Base-by-base conservation (phyloP, 2,888 invertebrate species). In the Athalia circularis region DNA sequence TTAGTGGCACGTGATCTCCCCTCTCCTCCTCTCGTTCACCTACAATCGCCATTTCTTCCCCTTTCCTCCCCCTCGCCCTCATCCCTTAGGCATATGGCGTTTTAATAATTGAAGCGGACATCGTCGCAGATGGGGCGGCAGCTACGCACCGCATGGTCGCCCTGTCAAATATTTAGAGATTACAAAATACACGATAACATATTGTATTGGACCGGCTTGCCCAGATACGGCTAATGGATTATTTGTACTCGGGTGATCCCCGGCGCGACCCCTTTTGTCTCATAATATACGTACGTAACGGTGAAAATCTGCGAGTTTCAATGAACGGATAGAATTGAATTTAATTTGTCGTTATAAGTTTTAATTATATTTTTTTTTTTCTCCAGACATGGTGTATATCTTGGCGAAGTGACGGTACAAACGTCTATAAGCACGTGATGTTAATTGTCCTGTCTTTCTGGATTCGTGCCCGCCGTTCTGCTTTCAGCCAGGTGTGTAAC, bases 91-190 rank as follows among this genome's bases (percentile, higher is more conserved):
- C 87, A 87, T 87, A 86, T 87, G 87, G 87, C 84, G 79, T 83
- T 87, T 87, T 85, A 86, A 86, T 87, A 86, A 87, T 87, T 85
- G 84, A 87, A 85, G 83, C 82, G 81, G 85, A 87, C 86, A 84
- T 81, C 76, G 83, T 80, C 86, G 83, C 86, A 85, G 86, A 87
- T 87, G 85, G 82, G 84, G 76, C 77, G 29, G 29, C 29, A 29
- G 29, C 79, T 77, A 79, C 77, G 83, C 29, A 29, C 81, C 83
- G 82, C 81, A 82, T 81, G 80, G 80, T 82, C 79, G 81, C 82
- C 80, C 83, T 82, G 85, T 86, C 86, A 87, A 87, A 87, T 87
- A 87, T 87, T 87, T 87, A 85, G 84, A 86, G 87, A 87, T 87
- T 87, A 86, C 83, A 83, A 86, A 84, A 82, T 76, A 64, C 13